Evolutionary conservation across 2,888 invertebrate species (phyloP), one percentile per base, ranked within the genome.

Genomic region (Limulus polyphemus): DNA sequence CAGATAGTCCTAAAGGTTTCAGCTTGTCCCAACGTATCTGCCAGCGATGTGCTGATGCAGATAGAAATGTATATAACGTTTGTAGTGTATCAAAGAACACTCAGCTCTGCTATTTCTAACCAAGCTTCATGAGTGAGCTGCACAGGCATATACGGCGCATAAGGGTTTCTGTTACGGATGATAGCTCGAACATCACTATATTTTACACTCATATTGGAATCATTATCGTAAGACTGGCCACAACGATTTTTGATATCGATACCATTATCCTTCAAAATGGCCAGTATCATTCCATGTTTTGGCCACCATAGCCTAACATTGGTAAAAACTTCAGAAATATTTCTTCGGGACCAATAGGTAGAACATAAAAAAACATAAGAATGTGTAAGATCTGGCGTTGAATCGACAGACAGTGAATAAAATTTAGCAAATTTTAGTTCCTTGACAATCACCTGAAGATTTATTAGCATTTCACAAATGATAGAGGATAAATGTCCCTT

Each of bases 391-490:
- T 67, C 62, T 52, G 68, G 67, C 49, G 57, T 61, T 17, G 62
- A 68, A 59, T 63, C 59, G 1, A 67, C 61, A 50, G 58, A 58
- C 17, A 67, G 51, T 61, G 68, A 16, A 32, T 17, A 54, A 32
- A 13, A 54, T 3, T 54, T 54, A 16, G 54, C 54, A 54, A 13
- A 17, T 54, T 54, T 54, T n/a, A 54, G 11, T 32, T 54, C 54
- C 2, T n/a, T 11, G 16, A 54, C 17, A 54, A 54, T 54, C 54
- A 3, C 54, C n/a, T 54, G 54, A 54, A 16, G 16, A 17, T 54
- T 7, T 4, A 72, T 71, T 67, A 73, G 71, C 66, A 73, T 71
- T 60, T 72, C 70, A 66, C 72, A 72, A 47, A 71, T 73, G 66
- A 70, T 72, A 14, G 69, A 69, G 58, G 69, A 69, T 61, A 69